Evolutionary conservation across 2,888 invertebrate species (phyloP), one percentile per base, ranked within the genome.

Genomic region (Rosalia funebris): DNA sequence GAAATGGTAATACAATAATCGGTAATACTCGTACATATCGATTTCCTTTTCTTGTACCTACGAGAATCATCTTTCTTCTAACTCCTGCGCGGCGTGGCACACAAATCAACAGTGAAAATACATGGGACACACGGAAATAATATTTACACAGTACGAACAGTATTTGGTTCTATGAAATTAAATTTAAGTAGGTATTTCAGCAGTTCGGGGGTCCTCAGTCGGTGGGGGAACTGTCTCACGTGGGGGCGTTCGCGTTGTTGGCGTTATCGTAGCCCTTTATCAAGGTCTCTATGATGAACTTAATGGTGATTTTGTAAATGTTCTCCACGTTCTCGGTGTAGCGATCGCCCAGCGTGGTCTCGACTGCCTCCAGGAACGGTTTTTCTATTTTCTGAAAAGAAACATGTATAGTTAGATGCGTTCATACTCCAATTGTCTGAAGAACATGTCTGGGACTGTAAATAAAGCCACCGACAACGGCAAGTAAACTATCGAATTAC

Each of bases 321-420:
- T 88, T 89, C 77, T 94, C 93, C 70, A 96, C 92, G 82, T 95
- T 94, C 50, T 92, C 91, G 7, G 95, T 93, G 83, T 93, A 95
- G 64, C 95, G 86, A 70, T 95, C 95, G 1, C 92, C 94, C 31
- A 96, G 84, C 0, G 95, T 95, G 64, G 89, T 88, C 77, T 91
- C 89, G 7, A 95, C 95, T 0, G 96, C 93, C 76, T 90, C 87
- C 71, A 96, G 83, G 82, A 96, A 96, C 0, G 96, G 95, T 71
- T 89, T 88, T 79, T 95, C 94, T 72, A 96, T 91, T 89, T 89
- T 92, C 96, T 96, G 89, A 50, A 70, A 72, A 10, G 57, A 45
- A 66, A 45, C 45, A 60, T n/a, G n/a, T n/a, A n/a, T n/a, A n/a
- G n/a, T n/a, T n/a, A n/a, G n/a, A n/a, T n/a, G n/a, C n/a, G n/a